phyloP scores from a whole-genome alignment of 2,113 vertebrate genomes.

The Heptranchias perlo region DNA sequence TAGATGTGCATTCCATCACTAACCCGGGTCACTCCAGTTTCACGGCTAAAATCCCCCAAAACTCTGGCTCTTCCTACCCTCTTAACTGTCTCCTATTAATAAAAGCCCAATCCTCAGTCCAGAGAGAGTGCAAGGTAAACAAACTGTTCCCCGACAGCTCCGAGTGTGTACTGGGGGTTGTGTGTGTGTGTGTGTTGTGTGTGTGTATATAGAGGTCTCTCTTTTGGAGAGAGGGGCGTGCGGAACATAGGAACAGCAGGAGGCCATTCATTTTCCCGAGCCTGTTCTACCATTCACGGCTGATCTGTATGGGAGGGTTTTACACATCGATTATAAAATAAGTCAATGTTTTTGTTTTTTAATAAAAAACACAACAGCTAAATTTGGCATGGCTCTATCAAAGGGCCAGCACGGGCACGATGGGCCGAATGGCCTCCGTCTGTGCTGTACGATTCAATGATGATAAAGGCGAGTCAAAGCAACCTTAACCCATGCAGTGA shows the following conservation, averaged over 20 bases:
- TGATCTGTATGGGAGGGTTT: neutral
- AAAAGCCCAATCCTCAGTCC: too few species aligned
- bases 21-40: neutral
- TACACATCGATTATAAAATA: too few species aligned
- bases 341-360: too few species aligned
- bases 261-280: neutral
- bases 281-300: neutral
- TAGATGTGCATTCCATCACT: neutral
- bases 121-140: neutral
- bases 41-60: neutral
- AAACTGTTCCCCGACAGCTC: neutral
- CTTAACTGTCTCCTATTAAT: neutral
- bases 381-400: neutral
- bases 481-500: neutral
- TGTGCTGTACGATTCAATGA: neutral
- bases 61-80: neutral
- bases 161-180: too few species aligned
- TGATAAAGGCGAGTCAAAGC: neutral
- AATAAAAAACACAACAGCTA: too few species aligned
- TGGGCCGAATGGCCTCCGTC: neutral
- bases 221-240: too few species aligned
- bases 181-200: too few species aligned
- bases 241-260: neutral
- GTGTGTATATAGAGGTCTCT: too few species aligned
- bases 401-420: neutral